Evolutionary conservation across 2,888 invertebrate species (phyloP), one percentile per base, ranked within the genome.

Genomic region (Ochropacha duplaris): DNA sequence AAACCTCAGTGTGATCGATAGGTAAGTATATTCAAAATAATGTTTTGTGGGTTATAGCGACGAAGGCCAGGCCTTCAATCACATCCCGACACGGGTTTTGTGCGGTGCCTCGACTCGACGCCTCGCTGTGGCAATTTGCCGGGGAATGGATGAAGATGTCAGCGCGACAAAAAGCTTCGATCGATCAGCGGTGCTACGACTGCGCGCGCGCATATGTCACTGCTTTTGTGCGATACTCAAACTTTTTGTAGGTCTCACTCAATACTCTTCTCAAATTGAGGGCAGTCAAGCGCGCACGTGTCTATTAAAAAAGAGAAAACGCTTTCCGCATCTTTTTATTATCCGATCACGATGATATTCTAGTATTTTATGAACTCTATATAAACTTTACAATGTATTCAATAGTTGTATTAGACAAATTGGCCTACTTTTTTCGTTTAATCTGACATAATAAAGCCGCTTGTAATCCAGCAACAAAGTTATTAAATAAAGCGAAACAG

Each of bases 81-180:
- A 90, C 86, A 84, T 70, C 81, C 81, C 79, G 82, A 78, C 81
- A 76, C 78, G 81, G 81, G 82, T 79, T 82, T 76, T 75, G 83
- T 81, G 71, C 66, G 71, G 68, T 61, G 69, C 66, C 68, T 68
- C 63, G 65, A 11, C 68, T 68, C 63, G 65, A 11, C 52, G 31
- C 16, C 28, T 51, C 31, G 28, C 52, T 75, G 81, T 80, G 85
- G 87, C 89, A 92, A 92, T 91, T 91, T 90, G 90, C 88, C 79
- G 74, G 74, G 76, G 79, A 86, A 90, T 90, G 83, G 86, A 92
- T 92, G 86, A 87, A 92, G 89, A 88, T 74, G 92, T 92, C 92
- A 89, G 67, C 83, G 79, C 80, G 79, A 91, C 90, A 92, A 92
- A 92, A 92, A 92, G 88, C 87, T 81, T 79, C 88, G 86, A 92